Evolutionary conservation across 2,888 invertebrate genomes (phyloP).

Genomic region (Tetragnatha montana): DNA sequence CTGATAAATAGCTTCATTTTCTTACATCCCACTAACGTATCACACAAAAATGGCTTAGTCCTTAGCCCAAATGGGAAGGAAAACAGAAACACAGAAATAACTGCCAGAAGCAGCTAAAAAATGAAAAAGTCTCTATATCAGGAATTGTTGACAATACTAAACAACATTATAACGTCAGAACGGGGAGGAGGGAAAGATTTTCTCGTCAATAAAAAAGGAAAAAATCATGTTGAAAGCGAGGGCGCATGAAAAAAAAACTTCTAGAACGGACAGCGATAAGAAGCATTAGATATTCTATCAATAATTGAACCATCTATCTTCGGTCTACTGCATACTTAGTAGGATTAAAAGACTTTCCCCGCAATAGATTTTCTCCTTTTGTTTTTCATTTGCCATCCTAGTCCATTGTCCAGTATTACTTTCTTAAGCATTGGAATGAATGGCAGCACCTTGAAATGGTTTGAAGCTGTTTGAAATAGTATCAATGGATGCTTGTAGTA

Average conservation of each 20-base stretch:
- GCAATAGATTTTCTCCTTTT: conserved; percentile 62
- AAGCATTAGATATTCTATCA: conserved; percentile 67
- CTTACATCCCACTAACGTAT: conserved; percentile 35
- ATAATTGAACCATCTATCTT: conserved; percentile 68
- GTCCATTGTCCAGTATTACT: conserved; percentile 65
- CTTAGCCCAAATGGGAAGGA: conserved; percentile 17
- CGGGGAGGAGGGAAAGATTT: conserved; percentile 24
- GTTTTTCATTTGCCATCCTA: conserved; percentile 55
- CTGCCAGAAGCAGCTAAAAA: conserved; percentile 49
- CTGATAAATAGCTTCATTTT: neutral
- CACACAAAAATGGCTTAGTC: conserved; percentile 35
- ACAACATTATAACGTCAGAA: conserved; percentile 39
- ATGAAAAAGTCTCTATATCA: conserved; percentile 41
- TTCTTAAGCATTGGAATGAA: conserved; percentile 32
- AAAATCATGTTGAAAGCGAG: conserved; percentile 65
- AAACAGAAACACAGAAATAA: conserved; percentile 44
- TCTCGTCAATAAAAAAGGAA: conserved; percentile 25
- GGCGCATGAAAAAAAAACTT: conserved; percentile 65
- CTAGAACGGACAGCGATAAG: conserved; percentile 60
- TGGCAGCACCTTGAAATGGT: neutral
- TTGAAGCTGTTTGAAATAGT: neutral
- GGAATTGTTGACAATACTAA: conserved; percentile 60
- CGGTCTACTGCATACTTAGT: conserved; percentile 68
- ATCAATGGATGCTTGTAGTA: too few species aligned
- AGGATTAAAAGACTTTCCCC: conserved; percentile 68